These are phyloP conservation scores for Opisthocomus hoazin DNA, from an alignment of 2,113 vertebrate species.

Conservation along the genomic window DNA sequence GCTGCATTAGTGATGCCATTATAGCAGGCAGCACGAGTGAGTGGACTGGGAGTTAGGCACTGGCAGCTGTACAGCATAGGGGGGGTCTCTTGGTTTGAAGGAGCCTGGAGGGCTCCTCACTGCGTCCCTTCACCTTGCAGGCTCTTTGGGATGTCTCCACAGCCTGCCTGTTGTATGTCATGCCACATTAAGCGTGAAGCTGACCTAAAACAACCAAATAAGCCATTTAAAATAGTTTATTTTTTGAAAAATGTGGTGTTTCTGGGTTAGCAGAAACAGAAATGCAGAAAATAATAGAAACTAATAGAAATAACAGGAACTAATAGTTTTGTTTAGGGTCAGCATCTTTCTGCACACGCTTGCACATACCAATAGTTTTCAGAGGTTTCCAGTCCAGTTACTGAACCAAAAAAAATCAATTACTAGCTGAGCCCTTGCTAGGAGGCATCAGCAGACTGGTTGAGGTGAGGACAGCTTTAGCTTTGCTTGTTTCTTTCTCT, in stretches of 20 bases:
- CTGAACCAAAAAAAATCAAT: neutral
- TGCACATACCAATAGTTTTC: neutral
- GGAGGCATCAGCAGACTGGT: neutral
- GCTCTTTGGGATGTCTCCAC: neutral
- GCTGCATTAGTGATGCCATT: neutral
- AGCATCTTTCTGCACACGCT: neutral
- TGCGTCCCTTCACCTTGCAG: neutral
- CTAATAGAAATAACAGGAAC: no score
- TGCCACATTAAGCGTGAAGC: neutral
- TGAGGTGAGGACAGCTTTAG: neutral
- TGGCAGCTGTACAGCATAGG: neutral
- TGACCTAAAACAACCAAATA: rapidly evolving
- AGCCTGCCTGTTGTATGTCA: neutral
- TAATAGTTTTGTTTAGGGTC: neutral
- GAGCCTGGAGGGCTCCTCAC: neutral
- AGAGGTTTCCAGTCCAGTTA: neutral
- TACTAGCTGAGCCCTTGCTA: neutral
- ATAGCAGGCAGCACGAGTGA: neutral
- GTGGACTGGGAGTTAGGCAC: neutral
- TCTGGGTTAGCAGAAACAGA: no score
- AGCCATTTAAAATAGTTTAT: neutral
- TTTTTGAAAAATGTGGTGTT: neutral
- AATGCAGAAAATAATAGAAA: no score
- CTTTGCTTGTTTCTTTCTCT: neutral
- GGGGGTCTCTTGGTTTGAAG: neutral